Evolutionary conservation across 2,797 vertebrate genomes (phyloP).

Genomic region (Typhlichthys subterraneus): DNA sequence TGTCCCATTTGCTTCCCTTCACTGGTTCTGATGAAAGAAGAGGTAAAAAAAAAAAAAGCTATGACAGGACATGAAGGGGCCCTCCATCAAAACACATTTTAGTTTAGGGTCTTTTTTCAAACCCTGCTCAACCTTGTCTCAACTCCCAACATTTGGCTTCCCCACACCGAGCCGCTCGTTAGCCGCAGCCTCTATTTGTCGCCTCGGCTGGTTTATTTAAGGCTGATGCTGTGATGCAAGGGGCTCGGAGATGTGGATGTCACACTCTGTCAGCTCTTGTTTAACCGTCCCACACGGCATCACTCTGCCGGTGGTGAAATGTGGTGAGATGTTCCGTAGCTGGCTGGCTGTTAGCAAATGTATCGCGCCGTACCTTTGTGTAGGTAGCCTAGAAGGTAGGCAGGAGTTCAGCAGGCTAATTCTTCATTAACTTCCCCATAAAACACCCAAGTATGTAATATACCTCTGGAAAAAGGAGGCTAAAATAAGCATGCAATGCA

Average conservation of each 20-base stretch:
- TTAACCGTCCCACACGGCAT: slow-evolving; percentile 60
- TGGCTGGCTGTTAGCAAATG: too few relatives aligned
- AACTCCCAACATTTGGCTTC: slow-evolving; percentile 53
- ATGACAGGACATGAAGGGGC: slow-evolving; percentile 79
- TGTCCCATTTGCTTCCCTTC: slow-evolving; percentile 80
- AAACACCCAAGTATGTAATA: too few relatives aligned
- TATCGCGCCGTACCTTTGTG: too few relatives aligned
- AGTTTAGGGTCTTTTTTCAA: slow-evolving; percentile 73
- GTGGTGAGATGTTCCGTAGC: slow-evolving; percentile 47
- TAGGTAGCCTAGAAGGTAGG: slow-evolving; percentile 9
- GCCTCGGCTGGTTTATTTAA: slow-evolving; percentile 64
- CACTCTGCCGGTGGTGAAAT: slow-evolving; percentile 45
- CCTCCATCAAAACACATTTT: slow-evolving; percentile 78
- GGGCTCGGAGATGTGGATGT: slow-evolving; percentile 48
- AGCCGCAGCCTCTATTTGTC: slow-evolving; percentile 61
- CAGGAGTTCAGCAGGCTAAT: slow-evolving; percentile 10
- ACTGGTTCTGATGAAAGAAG: slow-evolving; percentile 78
- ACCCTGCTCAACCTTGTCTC: slow-evolving; percentile 33
- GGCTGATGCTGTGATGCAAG: slow-evolving; percentile 55
- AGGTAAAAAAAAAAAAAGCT: slow-evolving; percentile 66
- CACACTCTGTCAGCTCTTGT: slow-evolving; percentile 52
- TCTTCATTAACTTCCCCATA: slow-evolving; percentile 1
- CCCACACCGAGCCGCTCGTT: slow-evolving; percentile 65
- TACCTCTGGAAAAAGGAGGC: too few relatives aligned
- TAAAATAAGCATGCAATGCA: too few relatives aligned